Evolutionary conservation across 2,797 vertebrate genomes (phyloP).

Genomic region (Neopelma chrysocephalum): DNA sequence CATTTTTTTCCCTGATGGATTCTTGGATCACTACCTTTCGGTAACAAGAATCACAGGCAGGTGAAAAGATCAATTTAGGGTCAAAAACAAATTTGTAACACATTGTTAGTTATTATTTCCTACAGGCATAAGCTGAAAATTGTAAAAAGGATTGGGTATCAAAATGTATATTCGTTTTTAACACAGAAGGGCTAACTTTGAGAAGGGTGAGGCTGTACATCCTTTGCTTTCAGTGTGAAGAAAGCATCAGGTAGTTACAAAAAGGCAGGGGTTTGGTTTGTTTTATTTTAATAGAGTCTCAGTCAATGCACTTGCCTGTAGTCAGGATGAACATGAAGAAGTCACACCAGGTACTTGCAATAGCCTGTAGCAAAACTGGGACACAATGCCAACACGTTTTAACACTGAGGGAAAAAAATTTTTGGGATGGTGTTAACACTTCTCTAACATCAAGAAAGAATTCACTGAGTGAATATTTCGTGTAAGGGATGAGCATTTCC

Average conservation of each 20-base stretch:
- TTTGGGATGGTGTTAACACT: neutral
- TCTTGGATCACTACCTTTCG: neutral
- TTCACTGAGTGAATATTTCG: neutral
- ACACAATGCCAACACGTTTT: neutral
- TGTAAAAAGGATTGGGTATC: neutral
- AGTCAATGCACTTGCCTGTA: neutral
- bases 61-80: neutral
- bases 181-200: neutral
- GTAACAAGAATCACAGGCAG: neutral
- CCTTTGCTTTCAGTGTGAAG: neutral
- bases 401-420: accelerated
- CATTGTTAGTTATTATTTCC: neutral
- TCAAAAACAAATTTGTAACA: neutral
- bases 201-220: neutral
- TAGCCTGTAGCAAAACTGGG: neutral
- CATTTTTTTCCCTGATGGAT: neutral
- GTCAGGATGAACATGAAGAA: neutral
- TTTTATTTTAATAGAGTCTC: neutral
- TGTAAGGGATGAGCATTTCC: neutral
- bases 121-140: neutral
- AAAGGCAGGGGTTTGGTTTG: neutral
- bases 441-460: neutral
- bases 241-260: neutral
- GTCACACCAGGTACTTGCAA: neutral
- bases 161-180: neutral